Base-by-base conservation (phyloP, 1,140 invertebrate genomes). In the Euborellia annulipes region DNA sequence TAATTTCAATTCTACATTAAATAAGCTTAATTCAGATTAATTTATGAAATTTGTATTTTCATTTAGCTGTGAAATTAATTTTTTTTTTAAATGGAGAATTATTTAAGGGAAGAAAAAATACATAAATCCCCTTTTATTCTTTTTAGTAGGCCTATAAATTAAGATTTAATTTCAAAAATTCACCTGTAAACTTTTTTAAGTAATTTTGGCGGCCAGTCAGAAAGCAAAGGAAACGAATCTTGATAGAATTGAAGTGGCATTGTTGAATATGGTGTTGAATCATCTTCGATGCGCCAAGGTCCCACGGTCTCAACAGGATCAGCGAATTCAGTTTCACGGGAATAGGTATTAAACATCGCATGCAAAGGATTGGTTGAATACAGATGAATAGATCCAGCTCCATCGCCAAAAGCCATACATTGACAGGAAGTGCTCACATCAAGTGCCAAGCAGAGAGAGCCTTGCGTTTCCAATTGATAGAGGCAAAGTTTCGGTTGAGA, bases 391-490 rank as follows among this genome's bases (percentile, higher is more conserved):
- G 78, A 79, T 13, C 85, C 85, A 0, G 73, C 70, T 43, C 78
- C 76, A 62, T 95, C 90, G 2, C 91, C 91, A 64, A 96, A 91
- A 3, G 79, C 80, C 51, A 97, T 69, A 22, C 82, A 81, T 62
- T 96, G 89, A 52, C 84, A 86, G 14, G 85, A 86, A 0, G 79
- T 68, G 32, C 85, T 85, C 2, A 93, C 79, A 63, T 94, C 90
- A 60, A 95, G 88, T 8, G 85, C 78, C 21, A 74, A 62, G 58
- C 79, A 77, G 58, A 76, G 67, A n/a, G 76, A 75, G 46, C 75
- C 81, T 48, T 73, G 72, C 2, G 76, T 79, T 42, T 81, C 78
- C 57, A 67, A 65, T 53, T 87, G 83, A 62, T 86, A 82, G 45
- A 86, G 63, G 47, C 70, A 71, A 16, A 80, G 63, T 36, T 75